Conservation (phyloP, 2,888 invertebrate genomes). For the Pemphredon lugubris region DNA sequence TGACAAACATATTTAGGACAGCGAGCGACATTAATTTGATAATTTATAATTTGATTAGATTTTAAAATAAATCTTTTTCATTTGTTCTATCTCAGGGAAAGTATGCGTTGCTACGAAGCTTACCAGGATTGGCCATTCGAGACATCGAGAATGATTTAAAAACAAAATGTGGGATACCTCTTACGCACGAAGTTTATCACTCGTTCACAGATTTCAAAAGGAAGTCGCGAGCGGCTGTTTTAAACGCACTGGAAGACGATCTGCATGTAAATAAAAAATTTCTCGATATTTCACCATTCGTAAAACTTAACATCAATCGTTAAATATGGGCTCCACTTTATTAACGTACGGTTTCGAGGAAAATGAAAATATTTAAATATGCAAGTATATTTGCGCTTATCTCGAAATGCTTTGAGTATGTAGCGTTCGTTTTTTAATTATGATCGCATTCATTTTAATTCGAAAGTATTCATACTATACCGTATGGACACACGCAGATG, state of each 20-base stretch:
- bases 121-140: conserved; percentile 87
- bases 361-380: background rate
- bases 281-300: background rate
- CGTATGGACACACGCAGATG: too few relatives aligned
- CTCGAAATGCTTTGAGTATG: too few relatives aligned
- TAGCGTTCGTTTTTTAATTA: too few relatives aligned
- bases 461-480: too few relatives aligned
- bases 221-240: conserved; percentile 79
- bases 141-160: conserved; percentile 83
- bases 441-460: too few relatives aligned
- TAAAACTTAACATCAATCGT: conserved; percentile 11
- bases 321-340: conserved; percentile 5
- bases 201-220: conserved; percentile 78
- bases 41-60: conserved; percentile 2
- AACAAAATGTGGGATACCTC: conserved; percentile 72
- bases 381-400: too few relatives aligned
- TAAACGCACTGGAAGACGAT: conserved; percentile 80
- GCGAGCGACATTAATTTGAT: too few relatives aligned
- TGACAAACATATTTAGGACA: background rate
- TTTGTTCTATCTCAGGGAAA: conserved; percentile 83
- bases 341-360: background rate
- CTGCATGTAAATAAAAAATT: conserved; percentile 70
- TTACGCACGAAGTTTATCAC: conserved; percentile 72
- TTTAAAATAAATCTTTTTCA: background rate
- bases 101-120: conserved; percentile 87